Conservation (phyloP, 2,797 vertebrate genomes). For the Valencia hispanica region DNA sequence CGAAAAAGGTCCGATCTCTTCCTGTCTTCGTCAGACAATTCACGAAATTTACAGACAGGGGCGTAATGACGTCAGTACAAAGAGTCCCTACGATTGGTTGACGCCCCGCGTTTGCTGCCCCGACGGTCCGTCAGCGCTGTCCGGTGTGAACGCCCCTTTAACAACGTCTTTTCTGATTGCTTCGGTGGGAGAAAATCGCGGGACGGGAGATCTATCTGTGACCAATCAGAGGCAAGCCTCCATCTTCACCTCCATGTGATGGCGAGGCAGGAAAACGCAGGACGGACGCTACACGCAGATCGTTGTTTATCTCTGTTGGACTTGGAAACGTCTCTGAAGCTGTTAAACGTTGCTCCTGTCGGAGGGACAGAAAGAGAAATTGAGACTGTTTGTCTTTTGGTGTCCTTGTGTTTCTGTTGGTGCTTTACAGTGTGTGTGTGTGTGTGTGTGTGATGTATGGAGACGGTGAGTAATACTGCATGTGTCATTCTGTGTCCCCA, state of each 20-base stretch:
- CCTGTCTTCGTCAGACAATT: too few species aligned
- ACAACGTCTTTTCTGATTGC: too few species aligned
- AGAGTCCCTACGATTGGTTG: too few species aligned
- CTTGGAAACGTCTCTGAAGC: constrained; percentile 5
- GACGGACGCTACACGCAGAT: background rate
- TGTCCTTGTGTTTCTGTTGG: constrained; percentile 62
- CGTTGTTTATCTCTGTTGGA: constrained; percentile 10
- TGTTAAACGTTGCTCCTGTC: constrained; percentile 3
- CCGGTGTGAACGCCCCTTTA: too few species aligned
- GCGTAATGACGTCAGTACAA: too few species aligned
- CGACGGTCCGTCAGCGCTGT: too few species aligned
- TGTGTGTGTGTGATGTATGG: constrained; percentile 56
- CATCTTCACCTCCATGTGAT: background rate
- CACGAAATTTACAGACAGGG: too few species aligned
- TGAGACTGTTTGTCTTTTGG: constrained; percentile 43
- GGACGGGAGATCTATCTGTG: background rate
- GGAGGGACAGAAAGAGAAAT: constrained; percentile 18
- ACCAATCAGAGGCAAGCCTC: background rate
- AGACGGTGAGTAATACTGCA: constrained; percentile 69
- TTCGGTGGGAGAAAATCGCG: too few species aligned
- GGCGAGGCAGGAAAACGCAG: background rate
- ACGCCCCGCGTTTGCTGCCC: too few species aligned
- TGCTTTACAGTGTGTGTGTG: constrained; percentile 8
- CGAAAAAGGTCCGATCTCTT: too few species aligned
- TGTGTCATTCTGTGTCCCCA: constrained; percentile 66